Evolutionary conservation across 2,113 vertebrate genomes (phyloP).

Genomic region (Poecile atricapillus): DNA sequence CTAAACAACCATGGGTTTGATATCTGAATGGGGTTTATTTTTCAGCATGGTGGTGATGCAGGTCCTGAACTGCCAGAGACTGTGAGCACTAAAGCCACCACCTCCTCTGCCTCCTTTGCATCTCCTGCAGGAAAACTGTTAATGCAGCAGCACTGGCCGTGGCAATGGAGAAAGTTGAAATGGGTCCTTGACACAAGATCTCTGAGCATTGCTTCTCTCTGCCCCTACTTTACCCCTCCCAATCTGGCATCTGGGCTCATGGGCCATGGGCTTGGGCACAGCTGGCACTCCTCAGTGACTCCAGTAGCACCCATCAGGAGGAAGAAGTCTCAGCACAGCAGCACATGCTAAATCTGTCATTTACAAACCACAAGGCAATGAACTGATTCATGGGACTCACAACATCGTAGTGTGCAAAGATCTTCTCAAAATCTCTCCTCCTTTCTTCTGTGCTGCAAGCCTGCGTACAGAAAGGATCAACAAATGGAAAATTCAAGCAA

Average conservation of each 20-base stretch:
- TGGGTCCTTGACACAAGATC: neutral
- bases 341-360: neutral
- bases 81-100: neutral
- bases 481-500: neutral
- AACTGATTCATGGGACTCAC: constrained; percentile 76
- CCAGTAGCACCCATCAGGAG: neutral
- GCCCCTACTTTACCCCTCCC: too few relatives aligned
- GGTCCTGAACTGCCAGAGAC: neutral
- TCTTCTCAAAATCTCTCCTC: constrained; percentile 92
- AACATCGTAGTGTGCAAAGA: constrained; percentile 93
- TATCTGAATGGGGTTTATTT: neutral
- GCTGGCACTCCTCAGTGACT: neutral
- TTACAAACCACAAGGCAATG: neutral
- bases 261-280: neutral
- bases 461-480: constrained; percentile 49
- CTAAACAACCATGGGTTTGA: neutral
- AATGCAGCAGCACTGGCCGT: neutral
- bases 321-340: neutral
- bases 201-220: neutral
- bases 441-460: constrained; percentile 84
- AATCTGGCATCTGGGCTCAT: neutral
- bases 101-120: neutral
- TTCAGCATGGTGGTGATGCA: neutral
- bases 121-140: neutral
- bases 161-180: neutral